These are phyloP conservation scores for Hippopotamus amphibius DNA, from an alignment of 2,113 vertebrate genomes.

Conservation along the genomic window DNA sequence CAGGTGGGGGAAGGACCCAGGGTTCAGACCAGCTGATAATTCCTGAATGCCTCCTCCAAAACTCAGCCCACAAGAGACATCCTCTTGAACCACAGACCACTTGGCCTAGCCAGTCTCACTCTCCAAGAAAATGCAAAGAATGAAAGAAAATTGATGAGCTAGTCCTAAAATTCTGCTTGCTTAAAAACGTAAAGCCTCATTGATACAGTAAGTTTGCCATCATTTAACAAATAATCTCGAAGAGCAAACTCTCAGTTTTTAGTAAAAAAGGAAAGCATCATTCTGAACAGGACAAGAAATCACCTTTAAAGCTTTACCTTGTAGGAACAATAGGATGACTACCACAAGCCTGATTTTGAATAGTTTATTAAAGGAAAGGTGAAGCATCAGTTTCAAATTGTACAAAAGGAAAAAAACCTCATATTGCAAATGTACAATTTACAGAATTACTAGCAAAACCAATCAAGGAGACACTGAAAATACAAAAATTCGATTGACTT, in stretches of 20 bases:
- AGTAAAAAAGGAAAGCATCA: neutral
- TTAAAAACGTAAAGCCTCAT: neutral
- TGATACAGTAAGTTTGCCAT: neutral
- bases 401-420: slow-evolving; percentile 95
- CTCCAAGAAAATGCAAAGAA: neutral
- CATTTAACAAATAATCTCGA: slow-evolving; percentile 35
- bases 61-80: neutral
- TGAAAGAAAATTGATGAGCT: slow-evolving; percentile 44
- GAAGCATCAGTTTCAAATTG: slow-evolving; percentile 97
- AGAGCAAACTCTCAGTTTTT: slow-evolving; percentile 22
- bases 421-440: slow-evolving; percentile 96
- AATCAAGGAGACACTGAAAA: slow-evolving; percentile 93
- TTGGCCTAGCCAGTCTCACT: neutral
- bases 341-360: slow-evolving; percentile 91
- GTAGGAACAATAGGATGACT: slow-evolving; percentile 85
- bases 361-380: slow-evolving; percentile 96
- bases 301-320: slow-evolving; percentile 45
- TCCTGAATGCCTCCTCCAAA: neutral
- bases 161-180: neutral
- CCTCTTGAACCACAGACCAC: neutral
- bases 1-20: neutral
- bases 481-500: slow-evolving; percentile 92
- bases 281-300: neutral
- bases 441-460: slow-evolving; percentile 95
- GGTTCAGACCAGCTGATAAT: neutral